Percentiles rank a stretch among this genome's conserved stretches.
These are phyloP conservation scores for Etheostoma cragini DNA, from an alignment of 2,113 vertebrate genomes.

Conservation along the genomic window DNA sequence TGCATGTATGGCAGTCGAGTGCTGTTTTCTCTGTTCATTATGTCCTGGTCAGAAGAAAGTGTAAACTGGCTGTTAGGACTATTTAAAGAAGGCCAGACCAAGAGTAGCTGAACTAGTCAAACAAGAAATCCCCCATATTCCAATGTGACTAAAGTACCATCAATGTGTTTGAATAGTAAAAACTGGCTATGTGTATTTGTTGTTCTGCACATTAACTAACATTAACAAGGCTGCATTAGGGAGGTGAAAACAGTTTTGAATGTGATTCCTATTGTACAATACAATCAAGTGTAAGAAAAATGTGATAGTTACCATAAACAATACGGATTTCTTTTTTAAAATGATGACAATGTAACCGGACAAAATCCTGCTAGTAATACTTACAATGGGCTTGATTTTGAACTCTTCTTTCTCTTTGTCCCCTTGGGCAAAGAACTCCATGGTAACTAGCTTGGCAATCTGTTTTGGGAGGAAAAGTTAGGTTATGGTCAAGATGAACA, in stretches of 20 bases:
- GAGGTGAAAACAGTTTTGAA: not conserved
- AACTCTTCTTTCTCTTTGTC: conserved; percentile 92
- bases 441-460: conserved; percentile 91
- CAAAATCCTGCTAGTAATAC: conserved; percentile 41
- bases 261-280: not conserved
- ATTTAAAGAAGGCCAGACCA: not conserved
- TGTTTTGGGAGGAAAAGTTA: conserved; percentile 60
- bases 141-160: not conserved
- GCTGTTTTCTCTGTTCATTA: conserved; percentile 94
- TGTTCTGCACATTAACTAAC: too few relatives aligned
- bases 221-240: not conserved
- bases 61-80: not conserved
- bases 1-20: conserved; percentile 93
- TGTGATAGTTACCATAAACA: not conserved
- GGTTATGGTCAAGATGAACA: conserved; percentile 12
- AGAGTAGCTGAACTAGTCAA: not conserved
- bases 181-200: not conserved
- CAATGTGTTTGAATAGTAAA: not conserved
- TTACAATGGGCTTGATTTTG: conserved; percentile 92
- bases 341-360: not conserved
- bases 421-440: conserved; percentile 94
- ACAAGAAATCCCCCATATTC: not conserved
- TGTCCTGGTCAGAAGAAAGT: conserved; percentile 81
- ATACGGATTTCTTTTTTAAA: not conserved
- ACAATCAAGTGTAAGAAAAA: not conserved